These are phyloP conservation scores for Physocephala rufipes DNA, from an alignment of 2,888 invertebrate genomes.

Conservation along the genomic window DNA sequence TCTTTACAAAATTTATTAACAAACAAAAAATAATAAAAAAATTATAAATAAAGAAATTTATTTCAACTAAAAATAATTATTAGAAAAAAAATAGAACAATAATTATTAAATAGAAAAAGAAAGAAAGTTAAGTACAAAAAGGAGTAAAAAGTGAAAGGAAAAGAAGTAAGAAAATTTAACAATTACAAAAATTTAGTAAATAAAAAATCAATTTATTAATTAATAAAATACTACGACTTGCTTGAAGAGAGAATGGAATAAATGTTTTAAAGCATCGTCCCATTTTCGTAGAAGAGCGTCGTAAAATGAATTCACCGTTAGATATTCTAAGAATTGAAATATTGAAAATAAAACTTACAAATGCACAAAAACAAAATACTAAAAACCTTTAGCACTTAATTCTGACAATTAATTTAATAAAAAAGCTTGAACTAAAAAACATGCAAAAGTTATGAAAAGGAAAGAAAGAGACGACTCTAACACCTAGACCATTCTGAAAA, in stretches of 20 bases:
- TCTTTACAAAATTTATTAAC: constrained; percentile 18
- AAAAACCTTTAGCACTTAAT: background rate
- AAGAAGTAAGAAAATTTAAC: too few species aligned
- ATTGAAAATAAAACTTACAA: too few species aligned
- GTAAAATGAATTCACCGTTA: too few species aligned
- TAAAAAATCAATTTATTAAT: too few species aligned
- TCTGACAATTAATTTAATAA: background rate
- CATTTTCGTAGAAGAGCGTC: too few species aligned
- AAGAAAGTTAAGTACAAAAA: background rate
- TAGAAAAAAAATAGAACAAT: constrained; percentile 31
- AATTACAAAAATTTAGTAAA: too few species aligned
- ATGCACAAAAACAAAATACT: background rate
- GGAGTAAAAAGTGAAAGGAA: background rate
- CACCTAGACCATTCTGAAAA: background rate
- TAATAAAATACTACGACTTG: too few species aligned
- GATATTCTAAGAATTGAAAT: too few species aligned
- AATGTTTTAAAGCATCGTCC: too few species aligned
- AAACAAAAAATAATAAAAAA: constrained; percentile 30
- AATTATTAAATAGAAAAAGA: constrained; percentile 20
- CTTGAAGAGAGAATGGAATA: too few species aligned
- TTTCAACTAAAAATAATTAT: constrained; percentile 32
- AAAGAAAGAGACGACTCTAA: background rate
- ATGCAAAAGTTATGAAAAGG: constrained; percentile 1
- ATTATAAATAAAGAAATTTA: constrained; percentile 27
- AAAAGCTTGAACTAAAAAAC: background rate